A percentile compares a stretch with the other conserved stretches of the same genome.
Conservation (phyloP, 2,888 invertebrate species). For the Oxyteleia sp. region DNA sequence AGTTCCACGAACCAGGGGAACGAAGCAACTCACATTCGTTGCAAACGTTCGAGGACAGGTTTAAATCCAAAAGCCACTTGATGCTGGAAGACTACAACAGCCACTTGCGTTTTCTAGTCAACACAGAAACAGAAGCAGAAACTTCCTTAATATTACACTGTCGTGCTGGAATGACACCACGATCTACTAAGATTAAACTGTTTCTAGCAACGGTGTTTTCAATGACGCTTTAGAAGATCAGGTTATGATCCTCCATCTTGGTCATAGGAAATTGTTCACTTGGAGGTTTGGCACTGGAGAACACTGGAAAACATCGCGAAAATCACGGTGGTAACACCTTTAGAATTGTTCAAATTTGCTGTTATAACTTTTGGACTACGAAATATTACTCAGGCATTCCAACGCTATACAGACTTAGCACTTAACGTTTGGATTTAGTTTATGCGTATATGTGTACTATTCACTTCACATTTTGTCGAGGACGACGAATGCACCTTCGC, state of each 20-base stretch:
- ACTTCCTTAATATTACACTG: background rate
- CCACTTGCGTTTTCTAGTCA: background rate
- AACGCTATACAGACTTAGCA: no score
- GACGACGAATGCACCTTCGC: no score
- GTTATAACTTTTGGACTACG: no score
- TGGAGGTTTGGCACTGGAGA: no score
- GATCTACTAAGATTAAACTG: background rate
- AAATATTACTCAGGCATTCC: no score
- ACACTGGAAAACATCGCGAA: no score
- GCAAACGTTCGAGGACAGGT: background rate
- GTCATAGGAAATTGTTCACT: background rate
- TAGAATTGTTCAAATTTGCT: no score
- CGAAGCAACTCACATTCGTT: background rate
- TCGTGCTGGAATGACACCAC: background rate
- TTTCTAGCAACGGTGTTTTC: background rate
- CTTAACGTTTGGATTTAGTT: no score
- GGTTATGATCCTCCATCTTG: background rate
- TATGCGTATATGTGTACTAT: no score
- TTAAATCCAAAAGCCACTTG: background rate
- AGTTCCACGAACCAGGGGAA: background rate
- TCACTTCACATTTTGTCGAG: no score
- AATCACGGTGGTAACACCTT: no score
- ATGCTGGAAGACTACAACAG: background rate
- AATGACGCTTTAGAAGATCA: background rate
- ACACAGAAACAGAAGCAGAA: background rate